Percentiles rank a stretch among this genome's conserved stretches.
Evolutionary conservation across 2,888 invertebrate species (phyloP).

Genomic region (Napeogenes sylphis): DNA sequence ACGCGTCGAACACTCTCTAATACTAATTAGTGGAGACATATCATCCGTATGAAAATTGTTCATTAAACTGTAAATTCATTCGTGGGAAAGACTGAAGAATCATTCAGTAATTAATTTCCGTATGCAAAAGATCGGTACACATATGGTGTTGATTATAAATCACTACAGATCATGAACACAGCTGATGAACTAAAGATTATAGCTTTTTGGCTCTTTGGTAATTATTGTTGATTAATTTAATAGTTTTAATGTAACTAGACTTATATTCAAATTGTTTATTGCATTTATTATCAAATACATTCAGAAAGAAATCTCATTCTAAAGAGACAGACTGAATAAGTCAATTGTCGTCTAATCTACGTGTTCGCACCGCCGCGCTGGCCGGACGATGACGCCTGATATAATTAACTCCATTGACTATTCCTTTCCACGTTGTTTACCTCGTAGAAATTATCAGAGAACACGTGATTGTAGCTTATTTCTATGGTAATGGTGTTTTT

Average conservation of each 20-base stretch:
- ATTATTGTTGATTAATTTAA: too few relatives aligned
- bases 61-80: constrained; percentile 46
- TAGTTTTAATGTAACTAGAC: too few relatives aligned
- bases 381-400: constrained; percentile 52
- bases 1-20: constrained; percentile 57
- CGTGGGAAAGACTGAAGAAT: constrained; percentile 62
- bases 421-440: constrained; percentile 43
- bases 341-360: constrained; percentile 52
- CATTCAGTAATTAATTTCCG: constrained; percentile 33
- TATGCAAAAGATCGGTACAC: constrained; percentile 14
- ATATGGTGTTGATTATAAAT: too few relatives aligned
- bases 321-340: constrained; percentile 39
- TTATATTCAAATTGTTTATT: too few relatives aligned
- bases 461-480: constrained; percentile 23
- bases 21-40: constrained; percentile 64
- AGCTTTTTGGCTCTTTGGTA: too few relatives aligned
- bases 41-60: constrained; percentile 47
- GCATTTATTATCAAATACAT: too few relatives aligned
- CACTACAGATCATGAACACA: too few relatives aligned
- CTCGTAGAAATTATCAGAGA: constrained; percentile 40
- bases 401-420: constrained; percentile 64
- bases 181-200: too few relatives aligned
- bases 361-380: constrained; percentile 41
- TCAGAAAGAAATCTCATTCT: too few relatives aligned
- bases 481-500: not conserved